Evolutionary conservation across 2,888 invertebrate species (phyloP).

Genomic region (Masnerella sp.): DNA sequence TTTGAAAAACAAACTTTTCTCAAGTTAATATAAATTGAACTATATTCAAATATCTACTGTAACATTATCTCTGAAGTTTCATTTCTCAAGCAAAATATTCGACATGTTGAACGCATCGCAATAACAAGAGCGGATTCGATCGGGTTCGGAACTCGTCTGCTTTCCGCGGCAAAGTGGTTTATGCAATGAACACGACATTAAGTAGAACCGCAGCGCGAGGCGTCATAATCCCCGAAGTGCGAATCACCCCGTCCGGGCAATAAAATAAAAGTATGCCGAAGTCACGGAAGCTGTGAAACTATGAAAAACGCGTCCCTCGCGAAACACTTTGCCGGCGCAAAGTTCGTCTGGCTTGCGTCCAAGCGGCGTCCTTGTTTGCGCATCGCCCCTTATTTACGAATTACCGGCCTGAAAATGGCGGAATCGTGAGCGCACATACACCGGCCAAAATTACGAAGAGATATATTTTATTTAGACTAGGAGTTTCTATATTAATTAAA

Average conservation of each 20-base stretch:
- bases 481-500: no score
- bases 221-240: conserved; percentile 16
- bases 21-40: no score
- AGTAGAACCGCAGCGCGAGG: conserved; percentile 13
- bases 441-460: conserved; percentile 17
- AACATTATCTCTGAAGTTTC: no score
- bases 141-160: no score
- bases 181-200: not conserved
- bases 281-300: conserved; percentile 25
- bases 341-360: conserved; percentile 16
- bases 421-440: conserved; percentile 41
- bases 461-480: no score
- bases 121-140: no score
- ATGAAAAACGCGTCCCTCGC: conserved; percentile 44
- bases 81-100: no score
- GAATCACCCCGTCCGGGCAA: not conserved
- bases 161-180: no score
- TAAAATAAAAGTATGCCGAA: conserved; percentile 29
- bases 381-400: conserved; percentile 44
- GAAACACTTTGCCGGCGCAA: conserved; percentile 14
- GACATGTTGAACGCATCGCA: no score
- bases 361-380: conserved; percentile 10
- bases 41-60: no score
- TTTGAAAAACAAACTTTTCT: no score
- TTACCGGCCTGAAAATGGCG: conserved; percentile 32